These are phyloP conservation scores for Squalus acanthias DNA, from an alignment of 2,797 vertebrate genomes.

Conservation along the genomic window DNA sequence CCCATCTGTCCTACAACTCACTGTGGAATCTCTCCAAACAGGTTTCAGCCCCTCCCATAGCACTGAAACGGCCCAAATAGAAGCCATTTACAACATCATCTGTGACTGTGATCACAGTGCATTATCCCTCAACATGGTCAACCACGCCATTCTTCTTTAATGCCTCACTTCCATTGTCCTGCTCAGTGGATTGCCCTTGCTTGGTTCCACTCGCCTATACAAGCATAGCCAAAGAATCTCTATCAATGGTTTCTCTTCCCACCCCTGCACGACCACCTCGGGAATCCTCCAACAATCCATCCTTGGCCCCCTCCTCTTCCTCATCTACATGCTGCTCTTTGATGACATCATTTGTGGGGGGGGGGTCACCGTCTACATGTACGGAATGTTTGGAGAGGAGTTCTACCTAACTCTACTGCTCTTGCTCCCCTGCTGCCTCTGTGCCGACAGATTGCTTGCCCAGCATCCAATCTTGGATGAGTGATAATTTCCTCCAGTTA, in stretches of 20 bases:
- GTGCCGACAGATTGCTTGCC: no score
- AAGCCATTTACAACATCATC: background rate
- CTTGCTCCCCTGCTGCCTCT: background rate
- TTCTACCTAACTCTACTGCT: background rate
- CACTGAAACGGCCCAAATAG: background rate
- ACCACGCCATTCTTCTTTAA: background rate
- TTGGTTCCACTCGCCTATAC: background rate
- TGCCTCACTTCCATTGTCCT: background rate
- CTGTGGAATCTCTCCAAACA: no score
- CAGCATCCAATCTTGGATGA: background rate
- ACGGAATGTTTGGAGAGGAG: background rate
- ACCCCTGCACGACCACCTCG: no score
- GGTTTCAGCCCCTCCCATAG: no score
- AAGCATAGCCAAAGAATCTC: background rate
- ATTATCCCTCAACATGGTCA: background rate
- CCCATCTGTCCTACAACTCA: no score
- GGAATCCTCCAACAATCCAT: background rate
- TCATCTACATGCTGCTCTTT: background rate
- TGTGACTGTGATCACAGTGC: background rate
- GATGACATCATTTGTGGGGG: background rate
- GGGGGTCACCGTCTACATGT: background rate
- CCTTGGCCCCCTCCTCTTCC: background rate
- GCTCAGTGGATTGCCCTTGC: background rate
- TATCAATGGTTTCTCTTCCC: background rate
- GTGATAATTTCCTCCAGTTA: background rate